Conservation (phyloP, 2,113 vertebrate genomes). For the Siphamia tubifer region DNA sequence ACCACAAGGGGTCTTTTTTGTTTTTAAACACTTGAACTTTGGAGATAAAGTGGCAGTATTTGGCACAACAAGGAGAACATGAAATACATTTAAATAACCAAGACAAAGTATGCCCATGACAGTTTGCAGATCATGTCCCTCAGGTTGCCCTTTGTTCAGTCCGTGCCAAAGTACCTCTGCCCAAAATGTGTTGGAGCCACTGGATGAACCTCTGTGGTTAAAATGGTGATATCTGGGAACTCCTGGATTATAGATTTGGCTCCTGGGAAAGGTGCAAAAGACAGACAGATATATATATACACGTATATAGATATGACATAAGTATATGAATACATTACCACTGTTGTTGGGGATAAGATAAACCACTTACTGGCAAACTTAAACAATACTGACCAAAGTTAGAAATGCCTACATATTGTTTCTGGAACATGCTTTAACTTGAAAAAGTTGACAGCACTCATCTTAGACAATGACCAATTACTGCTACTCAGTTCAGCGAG, state of each 20-base stretch:
- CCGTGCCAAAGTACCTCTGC: constrained; percentile 97
- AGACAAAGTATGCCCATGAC: constrained; percentile 27
- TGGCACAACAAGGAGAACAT: constrained; percentile 59
- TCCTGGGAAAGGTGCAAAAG: constrained; percentile 74
- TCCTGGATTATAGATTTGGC: constrained; percentile 96
- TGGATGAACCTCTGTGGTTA: constrained; percentile 95
- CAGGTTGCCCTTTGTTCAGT: constrained; percentile 75
- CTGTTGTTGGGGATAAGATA: too few relatives aligned
- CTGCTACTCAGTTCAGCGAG: too few relatives aligned
- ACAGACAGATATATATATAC: not conserved
- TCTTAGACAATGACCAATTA: too few relatives aligned
- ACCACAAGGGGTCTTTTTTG: constrained; percentile 35
- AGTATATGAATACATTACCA: too few relatives aligned
- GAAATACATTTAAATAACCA: constrained; percentile 32
- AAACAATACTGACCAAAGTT: too few relatives aligned
- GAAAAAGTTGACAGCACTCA: too few relatives aligned
- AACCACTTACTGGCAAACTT: too few relatives aligned
- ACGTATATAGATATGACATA: not conserved
- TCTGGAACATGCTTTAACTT: too few relatives aligned
- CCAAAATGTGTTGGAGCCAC: constrained; percentile 96
- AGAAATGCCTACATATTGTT: too few relatives aligned
- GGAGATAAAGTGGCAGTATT: constrained; percentile 21
- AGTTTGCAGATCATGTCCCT: constrained; percentile 32
- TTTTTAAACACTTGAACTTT: constrained; percentile 31
- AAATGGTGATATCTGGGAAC: constrained; percentile 96